These are phyloP conservation scores for Cataglyphis livida DNA, from an alignment of 2,888 invertebrate genomes.

Conservation along the genomic window DNA sequence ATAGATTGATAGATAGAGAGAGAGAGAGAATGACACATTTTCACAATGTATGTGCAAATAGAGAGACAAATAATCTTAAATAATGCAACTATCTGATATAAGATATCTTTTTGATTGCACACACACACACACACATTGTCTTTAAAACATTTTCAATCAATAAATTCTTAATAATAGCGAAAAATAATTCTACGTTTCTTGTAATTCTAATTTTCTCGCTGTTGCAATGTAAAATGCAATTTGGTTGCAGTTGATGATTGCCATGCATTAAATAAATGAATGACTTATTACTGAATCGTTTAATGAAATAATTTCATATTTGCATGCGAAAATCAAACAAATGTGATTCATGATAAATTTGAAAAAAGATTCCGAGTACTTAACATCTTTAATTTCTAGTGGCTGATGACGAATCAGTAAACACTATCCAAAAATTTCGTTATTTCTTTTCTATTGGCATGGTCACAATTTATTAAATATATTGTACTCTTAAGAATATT, in stretches of 20 bases:
- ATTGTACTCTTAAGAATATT: not conserved
- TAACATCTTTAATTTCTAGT: constrained; percentile 8
- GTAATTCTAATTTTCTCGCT: not conserved
- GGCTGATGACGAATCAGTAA: not conserved
- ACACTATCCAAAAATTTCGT: constrained; percentile 1
- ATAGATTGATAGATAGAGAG: no score
- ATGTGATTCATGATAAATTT: constrained; percentile 19
- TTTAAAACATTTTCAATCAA: not conserved
- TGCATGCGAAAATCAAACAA: constrained; percentile 9
- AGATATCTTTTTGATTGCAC: not conserved
- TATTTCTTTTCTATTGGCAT: not conserved
- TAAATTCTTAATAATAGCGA: not conserved
- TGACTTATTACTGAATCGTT: constrained; percentile 24
- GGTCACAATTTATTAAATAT: not conserved
- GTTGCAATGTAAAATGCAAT: not conserved
- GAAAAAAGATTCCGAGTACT: no score
- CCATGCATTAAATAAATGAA: not conserved
- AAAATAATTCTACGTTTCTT: not conserved
- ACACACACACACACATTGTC: not conserved
- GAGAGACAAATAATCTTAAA: not conserved
- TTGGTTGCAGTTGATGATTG: not conserved
- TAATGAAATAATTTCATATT: constrained; percentile 19
- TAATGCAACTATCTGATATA: not conserved
- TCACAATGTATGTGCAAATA: not conserved
- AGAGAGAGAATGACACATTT: not conserved